Evolutionary conservation across 2,888 invertebrate genomes (phyloP).

Genomic region (Craniophora ligustri): DNA sequence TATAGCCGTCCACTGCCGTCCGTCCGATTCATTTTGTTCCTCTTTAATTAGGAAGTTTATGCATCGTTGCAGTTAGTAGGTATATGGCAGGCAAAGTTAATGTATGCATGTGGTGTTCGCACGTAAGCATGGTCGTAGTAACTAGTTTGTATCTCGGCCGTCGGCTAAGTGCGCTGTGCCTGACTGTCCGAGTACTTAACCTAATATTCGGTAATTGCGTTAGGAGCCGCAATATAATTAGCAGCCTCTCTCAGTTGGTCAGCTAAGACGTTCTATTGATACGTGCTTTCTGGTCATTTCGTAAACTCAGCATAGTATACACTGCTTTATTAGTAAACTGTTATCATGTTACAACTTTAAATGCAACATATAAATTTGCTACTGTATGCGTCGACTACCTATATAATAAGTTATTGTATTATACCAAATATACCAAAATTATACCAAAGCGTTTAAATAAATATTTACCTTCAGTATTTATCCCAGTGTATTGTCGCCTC

Average conservation of each 20-base stretch:
- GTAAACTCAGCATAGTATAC: slow-evolving; percentile 7
- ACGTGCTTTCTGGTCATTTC: slow-evolving; percentile 70
- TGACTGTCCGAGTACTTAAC: slow-evolving; percentile 81
- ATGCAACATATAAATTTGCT: no score
- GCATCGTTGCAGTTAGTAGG: background rate
- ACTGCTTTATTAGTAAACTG: background rate
- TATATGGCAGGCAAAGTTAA: slow-evolving; percentile 20
- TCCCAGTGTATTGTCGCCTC: no score
- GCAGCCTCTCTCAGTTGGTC: slow-evolving; percentile 74
- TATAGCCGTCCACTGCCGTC: no score
- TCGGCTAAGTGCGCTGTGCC: slow-evolving; percentile 78
- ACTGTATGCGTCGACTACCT: no score
- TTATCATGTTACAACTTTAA: no score
- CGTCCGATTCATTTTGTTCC: background rate
- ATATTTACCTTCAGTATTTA: no score
- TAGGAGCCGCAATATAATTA: slow-evolving; percentile 82
- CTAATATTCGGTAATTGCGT: slow-evolving; percentile 86
- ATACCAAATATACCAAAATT: no score
- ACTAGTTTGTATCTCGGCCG: slow-evolving; percentile 81
- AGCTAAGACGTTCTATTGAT: slow-evolving; percentile 75
- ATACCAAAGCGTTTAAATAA: no score
- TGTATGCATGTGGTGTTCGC: slow-evolving; percentile 47
- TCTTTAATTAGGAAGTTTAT: background rate
- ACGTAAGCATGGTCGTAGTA: slow-evolving; percentile 56
- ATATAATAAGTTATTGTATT: no score